Evolutionary conservation across 1,140 invertebrate genomes (phyloP), one percentile per base, ranked within the genome.

Genomic region (Panagrolaimus sp.): DNA sequence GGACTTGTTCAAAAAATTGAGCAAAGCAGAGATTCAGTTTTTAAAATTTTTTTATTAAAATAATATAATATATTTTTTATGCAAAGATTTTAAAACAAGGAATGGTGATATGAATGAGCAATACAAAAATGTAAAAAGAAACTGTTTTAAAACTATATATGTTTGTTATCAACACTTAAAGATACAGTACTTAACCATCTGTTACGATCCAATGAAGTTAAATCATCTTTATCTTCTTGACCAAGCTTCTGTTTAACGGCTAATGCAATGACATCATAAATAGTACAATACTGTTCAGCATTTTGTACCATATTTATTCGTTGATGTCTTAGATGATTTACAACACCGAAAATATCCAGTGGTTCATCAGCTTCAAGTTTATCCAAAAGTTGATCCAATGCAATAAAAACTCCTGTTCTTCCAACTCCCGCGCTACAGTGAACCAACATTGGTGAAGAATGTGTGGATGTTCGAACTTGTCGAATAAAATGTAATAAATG

Each of bases 241-340:
- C 51, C 51, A 11, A 57, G n/a, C 1, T 27, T 20, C 48, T 69
- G 67, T 63, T 53, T 46, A 63, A 76, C 78, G 7, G 74, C 74
- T 47, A 76, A 27, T 5, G 74, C 74, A 53, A 76, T 71, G 16
- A 68, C 63, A 42, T 76, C 74, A 53, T 76, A 76, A 31, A 76
- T 38, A 20, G 74, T 47, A 13, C 71, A 42, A 51, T 76, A 76
- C 43, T 76, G 74, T 66, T 76, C 74, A 23, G 31, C 66, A 25
- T 48, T 85, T 66, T 85, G 84, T 9, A 85, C 82, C 85, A 85
- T 85, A 66, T 83, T 84, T 25, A 81, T 78, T 46, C 84, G 70
- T 67, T 83, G 79, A 53, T 78, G 75, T 42, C 85, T 75, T 81
- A 85, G 83, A 4, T 75, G 69, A 38, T 77, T 72, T 14, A 84